A percentile compares a stretch with the other conserved stretches of the same genome.
phyloP scores from a whole-genome alignment of 2,888 invertebrate genomes.

The Papilio elwesi region DNA sequence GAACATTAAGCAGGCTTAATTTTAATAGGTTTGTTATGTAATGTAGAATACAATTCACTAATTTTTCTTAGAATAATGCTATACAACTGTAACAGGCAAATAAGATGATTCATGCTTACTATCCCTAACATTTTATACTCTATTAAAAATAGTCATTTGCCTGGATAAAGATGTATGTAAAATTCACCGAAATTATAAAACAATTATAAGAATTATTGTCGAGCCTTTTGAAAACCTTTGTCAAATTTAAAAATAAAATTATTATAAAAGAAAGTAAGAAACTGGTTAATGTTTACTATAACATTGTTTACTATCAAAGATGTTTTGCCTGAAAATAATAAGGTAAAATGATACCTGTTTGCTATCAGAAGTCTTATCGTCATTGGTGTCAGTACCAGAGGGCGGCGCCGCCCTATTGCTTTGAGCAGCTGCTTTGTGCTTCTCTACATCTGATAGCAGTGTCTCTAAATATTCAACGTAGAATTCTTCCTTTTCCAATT shows the following conservation, averaged over 20 bases:
- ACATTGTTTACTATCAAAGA: slow-evolving; percentile 15
- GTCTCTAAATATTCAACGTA: slow-evolving; percentile 95
- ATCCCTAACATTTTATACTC: background rate
- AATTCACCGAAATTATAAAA: background rate
- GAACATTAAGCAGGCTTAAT: slow-evolving; percentile 9
- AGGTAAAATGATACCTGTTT: slow-evolving; percentile 66
- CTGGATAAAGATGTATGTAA: background rate
- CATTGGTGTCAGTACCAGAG: slow-evolving; percentile 74
- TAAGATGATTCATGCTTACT: slow-evolving; percentile 25
- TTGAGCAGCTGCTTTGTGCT: slow-evolving; percentile 87
- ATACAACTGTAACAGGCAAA: background rate
- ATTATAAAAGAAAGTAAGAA: slow-evolving; percentile 2
- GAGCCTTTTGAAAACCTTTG: background rate
- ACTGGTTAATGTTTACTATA: slow-evolving; percentile 8
- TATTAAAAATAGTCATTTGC: background rate
- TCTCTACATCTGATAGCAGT: slow-evolving; percentile 92
- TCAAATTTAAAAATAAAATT: background rate
- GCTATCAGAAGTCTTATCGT: slow-evolving; percentile 78
- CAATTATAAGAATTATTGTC: background rate
- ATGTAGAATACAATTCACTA: slow-evolving; percentile 22
- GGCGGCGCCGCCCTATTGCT: slow-evolving; percentile 79
- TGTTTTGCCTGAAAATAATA: background rate
- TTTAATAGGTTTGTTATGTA: slow-evolving; percentile 12
- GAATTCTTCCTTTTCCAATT: slow-evolving; percentile 94
- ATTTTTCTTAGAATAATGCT: slow-evolving; percentile 17